Base-by-base conservation (phyloP, 2,888 invertebrate genomes). In the Acanthosepion lycidas region DNA sequence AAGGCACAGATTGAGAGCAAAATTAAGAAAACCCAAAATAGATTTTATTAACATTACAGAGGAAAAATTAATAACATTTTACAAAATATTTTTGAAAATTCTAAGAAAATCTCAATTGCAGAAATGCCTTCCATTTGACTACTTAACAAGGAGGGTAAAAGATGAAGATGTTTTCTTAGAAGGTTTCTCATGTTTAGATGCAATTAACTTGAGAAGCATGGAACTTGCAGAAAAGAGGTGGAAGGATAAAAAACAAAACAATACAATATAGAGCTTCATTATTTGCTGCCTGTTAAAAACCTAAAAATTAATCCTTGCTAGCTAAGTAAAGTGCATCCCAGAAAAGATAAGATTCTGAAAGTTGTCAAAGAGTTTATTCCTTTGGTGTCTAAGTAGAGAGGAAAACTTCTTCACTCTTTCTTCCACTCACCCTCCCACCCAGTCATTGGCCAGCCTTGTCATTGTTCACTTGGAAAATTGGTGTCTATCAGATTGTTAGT, bases 281-380 rank as follows among this genome's bases (percentile, higher is more conserved):
- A 59, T 23, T 59, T 23, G 59, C 59, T 23, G 59, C 5, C 26
- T 59, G 59, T 59, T 59, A 59, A 59, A 59, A 59, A 59, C 23
- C 59, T 59, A 59, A 59, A 59, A 59, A 59, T 59, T 59, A 59
- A 59, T 59, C 59, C 59, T 59, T 59, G 55, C 59, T 23, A 59
- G 59, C 59, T 23, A 59, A 59, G 59, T 59, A 59, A 59, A 78
- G 78, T n/a, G 78, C 28, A n/a, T n/a, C n/a, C 12, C 78, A 78
- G 78, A 78, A n/a, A 78, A n/a, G n/a, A n/a, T n/a, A n/a, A n/a
- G 78, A 78, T 78, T 28, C 78, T n/a, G n/a, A 78, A n/a, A n/a
- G n/a, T 49, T 51, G 94, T 91, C 91, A 42, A 51, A 91, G 94
- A 28, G 94, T 94, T 78, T 94, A 91, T 94, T 49, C 59, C 59